Evolutionary conservation across 2,797 vertebrate species (phyloP).

Genomic region (Pelobates cultripes): DNA sequence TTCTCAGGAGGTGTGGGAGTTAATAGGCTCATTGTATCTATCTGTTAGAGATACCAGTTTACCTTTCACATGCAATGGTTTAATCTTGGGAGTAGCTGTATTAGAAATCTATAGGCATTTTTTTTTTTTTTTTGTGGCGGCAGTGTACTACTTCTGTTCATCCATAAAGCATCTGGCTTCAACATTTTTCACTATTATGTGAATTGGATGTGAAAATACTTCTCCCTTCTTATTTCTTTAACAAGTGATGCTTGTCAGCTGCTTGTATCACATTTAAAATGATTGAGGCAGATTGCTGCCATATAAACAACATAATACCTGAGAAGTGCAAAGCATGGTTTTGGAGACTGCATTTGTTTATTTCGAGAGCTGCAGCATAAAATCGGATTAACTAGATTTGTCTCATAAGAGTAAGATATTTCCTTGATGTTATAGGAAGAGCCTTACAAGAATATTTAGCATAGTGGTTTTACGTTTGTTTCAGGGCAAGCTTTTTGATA

Average conservation of each 20-base stretch:
- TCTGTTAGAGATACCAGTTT: conserved; percentile 17
- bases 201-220: conserved; percentile 55
- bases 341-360: conserved; percentile 32
- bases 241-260: conserved; percentile 41
- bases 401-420: conserved; percentile 21
- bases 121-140: conserved; percentile 21
- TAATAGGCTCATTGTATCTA: conserved; percentile 27
- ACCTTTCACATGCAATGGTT: neutral
- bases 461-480: no score
- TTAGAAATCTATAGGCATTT: conserved; percentile 19
- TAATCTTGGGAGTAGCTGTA: neutral
- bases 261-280: conserved; percentile 36
- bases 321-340: conserved; percentile 38
- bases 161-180: conserved; percentile 46
- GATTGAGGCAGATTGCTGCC: neutral
- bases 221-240: conserved; percentile 30
- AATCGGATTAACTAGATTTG: conserved; percentile 27
- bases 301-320: conserved; percentile 29
- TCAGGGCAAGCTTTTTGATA: no score
- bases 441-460: no score
- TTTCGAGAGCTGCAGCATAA: conserved; percentile 11
- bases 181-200: conserved; percentile 45
- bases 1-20: conserved; percentile 14
- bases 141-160: conserved; percentile 35
- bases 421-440: conserved; percentile 13